phyloP scores from a whole-genome alignment of 2,888 invertebrate species.

The Calameuta pallipes region DNA sequence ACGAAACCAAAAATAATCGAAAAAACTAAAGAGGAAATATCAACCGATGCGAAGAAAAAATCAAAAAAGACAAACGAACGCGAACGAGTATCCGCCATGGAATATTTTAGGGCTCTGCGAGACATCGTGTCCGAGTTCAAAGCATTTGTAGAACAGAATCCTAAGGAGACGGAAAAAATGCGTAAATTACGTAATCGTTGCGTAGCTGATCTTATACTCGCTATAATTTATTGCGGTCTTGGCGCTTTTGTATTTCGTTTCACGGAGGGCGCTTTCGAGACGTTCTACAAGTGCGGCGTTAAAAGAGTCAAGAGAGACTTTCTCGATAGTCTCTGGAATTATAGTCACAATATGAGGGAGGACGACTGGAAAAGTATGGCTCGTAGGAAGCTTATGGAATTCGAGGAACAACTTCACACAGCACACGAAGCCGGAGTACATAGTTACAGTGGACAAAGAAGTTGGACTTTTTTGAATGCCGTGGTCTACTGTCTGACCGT shows the following conservation, averaged over 20 bases:
- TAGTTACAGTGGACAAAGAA: conserved; percentile 84
- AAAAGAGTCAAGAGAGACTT: conserved; percentile 88
- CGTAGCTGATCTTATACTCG: conserved; percentile 74
- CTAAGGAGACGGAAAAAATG: conserved; percentile 70
- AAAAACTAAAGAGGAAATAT: conserved; percentile 41
- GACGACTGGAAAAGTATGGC: conserved; percentile 93
- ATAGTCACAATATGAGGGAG: conserved; percentile 84
- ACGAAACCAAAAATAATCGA: conserved; percentile 2
- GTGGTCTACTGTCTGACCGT: conserved; percentile 88
- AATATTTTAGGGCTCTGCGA: conserved; percentile 44
- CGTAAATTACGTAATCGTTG: conserved; percentile 74
- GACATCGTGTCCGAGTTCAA: conserved; percentile 67
- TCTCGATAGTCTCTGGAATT: conserved; percentile 84
- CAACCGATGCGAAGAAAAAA: conserved; percentile 45
- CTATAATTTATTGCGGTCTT: conserved; percentile 80
- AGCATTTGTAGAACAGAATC: conserved; percentile 68
- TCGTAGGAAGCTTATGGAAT: conserved; percentile 81
- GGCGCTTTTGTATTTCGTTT: conserved; percentile 85
- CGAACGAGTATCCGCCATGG: conserved; percentile 41
- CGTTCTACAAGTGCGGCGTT: conserved; percentile 88
- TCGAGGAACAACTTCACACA: conserved; percentile 86
- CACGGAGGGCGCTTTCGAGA: conserved; percentile 87
- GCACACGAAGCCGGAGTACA: conserved; percentile 88
- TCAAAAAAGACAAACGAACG: conserved; percentile 35
- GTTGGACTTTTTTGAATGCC: conserved; percentile 90